Percentiles rank a stretch among this genome's conserved stretches.
Conservation (phyloP, 1,140 invertebrate genomes). For the Amyelois transitella region DNA sequence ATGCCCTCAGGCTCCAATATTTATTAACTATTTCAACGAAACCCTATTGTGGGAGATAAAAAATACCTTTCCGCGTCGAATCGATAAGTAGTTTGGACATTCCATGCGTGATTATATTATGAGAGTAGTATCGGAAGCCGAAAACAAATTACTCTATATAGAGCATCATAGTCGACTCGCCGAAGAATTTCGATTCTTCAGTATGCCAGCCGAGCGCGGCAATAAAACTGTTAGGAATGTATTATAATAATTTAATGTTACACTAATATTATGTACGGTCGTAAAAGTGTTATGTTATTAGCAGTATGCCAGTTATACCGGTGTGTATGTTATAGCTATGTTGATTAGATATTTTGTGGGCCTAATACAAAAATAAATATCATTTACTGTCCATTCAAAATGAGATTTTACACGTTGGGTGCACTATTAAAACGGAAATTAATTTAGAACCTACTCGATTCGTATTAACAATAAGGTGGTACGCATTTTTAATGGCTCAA, state of each 20-base stretch:
- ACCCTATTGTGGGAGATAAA: conserved; percentile 12
- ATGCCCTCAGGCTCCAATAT: conserved; percentile 14
- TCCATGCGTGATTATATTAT: conserved; percentile 32
- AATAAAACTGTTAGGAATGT: conserved; percentile 20
- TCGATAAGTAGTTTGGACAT: conserved; percentile 36
- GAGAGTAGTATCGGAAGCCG: conserved; percentile 31
- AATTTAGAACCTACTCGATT: too few relatives aligned
- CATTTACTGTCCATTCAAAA: too few relatives aligned
- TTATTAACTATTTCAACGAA: conserved; percentile 15
- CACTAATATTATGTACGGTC: too few relatives aligned
- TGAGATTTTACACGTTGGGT: too few relatives aligned
- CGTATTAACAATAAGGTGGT: too few relatives aligned
- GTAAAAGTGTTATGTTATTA: too few relatives aligned
- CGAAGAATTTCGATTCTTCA: not conserved
- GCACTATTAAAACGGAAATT: too few relatives aligned
- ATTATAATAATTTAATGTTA: conserved; percentile 6
- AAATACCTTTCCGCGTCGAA: conserved; percentile 29
- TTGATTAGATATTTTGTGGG: too few relatives aligned
- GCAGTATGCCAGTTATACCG: too few relatives aligned
- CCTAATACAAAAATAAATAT: too few relatives aligned
- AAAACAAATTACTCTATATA: conserved; percentile 39
- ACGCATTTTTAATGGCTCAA: too few relatives aligned
- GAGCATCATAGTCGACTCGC: conserved; percentile 8
- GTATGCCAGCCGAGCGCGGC: not conserved
- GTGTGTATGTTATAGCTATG: too few relatives aligned